Conservation (phyloP, 2,113 vertebrate genomes). For the Sturnira hondurensis region DNA sequence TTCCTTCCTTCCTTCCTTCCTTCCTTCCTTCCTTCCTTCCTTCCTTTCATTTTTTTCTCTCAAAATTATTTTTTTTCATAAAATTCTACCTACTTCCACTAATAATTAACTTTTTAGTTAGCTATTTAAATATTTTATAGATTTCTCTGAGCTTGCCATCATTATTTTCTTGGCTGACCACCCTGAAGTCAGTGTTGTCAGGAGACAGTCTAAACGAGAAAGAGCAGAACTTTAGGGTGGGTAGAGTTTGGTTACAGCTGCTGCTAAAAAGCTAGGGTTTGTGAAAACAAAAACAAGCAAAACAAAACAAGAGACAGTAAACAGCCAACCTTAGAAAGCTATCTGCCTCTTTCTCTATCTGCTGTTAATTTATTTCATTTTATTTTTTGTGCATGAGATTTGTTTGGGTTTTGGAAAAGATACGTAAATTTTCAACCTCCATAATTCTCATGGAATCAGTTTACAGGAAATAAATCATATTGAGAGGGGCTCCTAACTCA, state of each 20-base stretch:
- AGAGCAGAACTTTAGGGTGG: constrained; percentile 65
- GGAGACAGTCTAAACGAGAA: constrained; percentile 65
- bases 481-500: not conserved
- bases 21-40: not conserved
- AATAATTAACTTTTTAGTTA: constrained; percentile 61
- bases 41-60: not conserved
- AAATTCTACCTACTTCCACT: constrained; percentile 6
- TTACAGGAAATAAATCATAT: constrained; percentile 53
- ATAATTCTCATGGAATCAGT: constrained; percentile 68
- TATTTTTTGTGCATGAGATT: constrained; percentile 59
- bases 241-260: constrained; percentile 50
- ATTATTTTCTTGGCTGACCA: constrained; percentile 70
- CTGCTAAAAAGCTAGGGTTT: constrained; percentile 72
- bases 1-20: too few species aligned
- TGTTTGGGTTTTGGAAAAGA: constrained; percentile 48
- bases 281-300: not conserved
- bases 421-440: constrained; percentile 42
- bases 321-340: constrained; percentile 33
- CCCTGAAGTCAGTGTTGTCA: constrained; percentile 66
- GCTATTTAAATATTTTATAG: constrained; percentile 59
- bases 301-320: constrained; percentile 38
- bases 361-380: not conserved
- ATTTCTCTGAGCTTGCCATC: constrained; percentile 65
- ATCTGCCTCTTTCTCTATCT: constrained; percentile 54
- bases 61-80: not conserved